Evolutionary conservation across 2,113 vertebrate genomes (phyloP).

Genomic region (Centropristis striata): DNA sequence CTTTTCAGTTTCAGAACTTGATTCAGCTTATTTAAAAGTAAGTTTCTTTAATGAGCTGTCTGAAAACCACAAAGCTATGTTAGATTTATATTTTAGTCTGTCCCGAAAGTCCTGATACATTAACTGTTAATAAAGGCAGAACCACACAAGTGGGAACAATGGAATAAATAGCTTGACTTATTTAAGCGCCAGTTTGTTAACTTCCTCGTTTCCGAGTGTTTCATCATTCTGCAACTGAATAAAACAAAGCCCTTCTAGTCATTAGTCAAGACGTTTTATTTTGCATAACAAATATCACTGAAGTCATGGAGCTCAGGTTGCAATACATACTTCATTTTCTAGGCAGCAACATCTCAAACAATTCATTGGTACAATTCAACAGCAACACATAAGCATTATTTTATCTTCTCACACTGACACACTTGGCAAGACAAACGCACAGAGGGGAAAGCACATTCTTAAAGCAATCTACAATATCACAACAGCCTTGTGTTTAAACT

Average conservation of each 20-base stretch:
- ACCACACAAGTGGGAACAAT: background rate
- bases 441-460: slow-evolving; percentile 77
- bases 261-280: slow-evolving; percentile 84
- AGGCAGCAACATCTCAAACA: slow-evolving; percentile 78
- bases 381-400: slow-evolving; percentile 62
- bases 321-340: slow-evolving; percentile 81
- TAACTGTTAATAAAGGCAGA: background rate
- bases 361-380: slow-evolving; percentile 70
- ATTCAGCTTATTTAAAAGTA: background rate
- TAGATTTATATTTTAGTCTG: background rate
- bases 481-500: slow-evolving; percentile 81
- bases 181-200: background rate
- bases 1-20: background rate
- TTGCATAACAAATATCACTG: slow-evolving; percentile 87
- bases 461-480: slow-evolving; percentile 79
- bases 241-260: background rate
- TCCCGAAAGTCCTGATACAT: background rate
- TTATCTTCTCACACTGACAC: slow-evolving; percentile 59
- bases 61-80: background rate
- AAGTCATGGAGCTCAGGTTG: slow-evolving; percentile 79
- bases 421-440: slow-evolving; percentile 66
- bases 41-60: background rate
- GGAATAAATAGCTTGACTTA: background rate
- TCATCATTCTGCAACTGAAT: slow-evolving; percentile 1
- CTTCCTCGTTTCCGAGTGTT: background rate